Conservation (phyloP, 1,140 invertebrate species). For the Dinoponera quadriceps region DNA sequence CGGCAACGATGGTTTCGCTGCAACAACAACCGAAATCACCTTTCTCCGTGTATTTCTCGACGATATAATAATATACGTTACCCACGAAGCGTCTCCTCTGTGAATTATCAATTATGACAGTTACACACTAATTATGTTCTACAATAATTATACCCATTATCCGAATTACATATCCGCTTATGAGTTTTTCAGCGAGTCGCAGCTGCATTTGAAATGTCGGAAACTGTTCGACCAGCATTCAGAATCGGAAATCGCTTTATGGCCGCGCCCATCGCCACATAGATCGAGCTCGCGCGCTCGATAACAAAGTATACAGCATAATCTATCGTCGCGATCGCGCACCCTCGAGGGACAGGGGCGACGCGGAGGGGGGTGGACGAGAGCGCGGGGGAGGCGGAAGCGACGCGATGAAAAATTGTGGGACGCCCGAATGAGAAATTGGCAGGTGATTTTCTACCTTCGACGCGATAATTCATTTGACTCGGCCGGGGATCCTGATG, state of each 20-base stretch:
- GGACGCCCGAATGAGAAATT: constrained; percentile 42
- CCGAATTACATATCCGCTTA: background rate
- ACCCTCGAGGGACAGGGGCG: too few species aligned
- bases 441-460: constrained; percentile 67
- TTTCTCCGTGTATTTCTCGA: too few species aligned
- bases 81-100: too few species aligned
- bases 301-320: constrained; percentile 46
- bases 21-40: too few species aligned
- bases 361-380: background rate
- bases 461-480: constrained; percentile 72
- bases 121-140: too few species aligned
- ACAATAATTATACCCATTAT: constrained; percentile 7
- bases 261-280: background rate
- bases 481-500: constrained; percentile 28
- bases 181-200: background rate
- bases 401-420: constrained; percentile 49
- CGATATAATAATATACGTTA: too few species aligned
- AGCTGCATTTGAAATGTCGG: background rate
- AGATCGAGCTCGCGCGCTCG: constrained; percentile 43
- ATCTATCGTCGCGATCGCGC: constrained; percentile 42
- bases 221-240: background rate
- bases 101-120: too few species aligned
- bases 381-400: constrained; percentile 10
- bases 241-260: constrained; percentile 31
- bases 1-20: too few species aligned